These are phyloP conservation scores for Sebastes trivittatus DNA, from an alignment of 2,797 vertebrate genomes.

Conservation along the genomic window DNA sequence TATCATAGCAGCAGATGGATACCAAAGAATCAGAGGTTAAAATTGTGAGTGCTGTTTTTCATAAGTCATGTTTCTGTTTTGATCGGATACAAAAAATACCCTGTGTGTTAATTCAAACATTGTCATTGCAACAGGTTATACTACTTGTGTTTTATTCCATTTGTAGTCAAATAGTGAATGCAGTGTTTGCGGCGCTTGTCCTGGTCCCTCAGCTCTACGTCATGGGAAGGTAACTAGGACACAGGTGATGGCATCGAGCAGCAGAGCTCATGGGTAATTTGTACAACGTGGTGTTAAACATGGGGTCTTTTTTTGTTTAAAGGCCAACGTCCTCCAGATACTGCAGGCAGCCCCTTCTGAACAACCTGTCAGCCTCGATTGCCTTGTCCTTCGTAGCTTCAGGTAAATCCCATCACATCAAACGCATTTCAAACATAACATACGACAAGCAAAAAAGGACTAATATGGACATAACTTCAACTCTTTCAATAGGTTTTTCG, in stretches of 20 bases:
- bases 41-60: conserved; percentile 75
- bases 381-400: conserved; percentile 83
- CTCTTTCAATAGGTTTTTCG: conserved; percentile 76
- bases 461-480: background rate
- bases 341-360: conserved; percentile 86
- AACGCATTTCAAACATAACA: background rate
- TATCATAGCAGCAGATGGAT: conserved; percentile 82
- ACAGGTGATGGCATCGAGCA: background rate
- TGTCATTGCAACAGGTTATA: background rate
- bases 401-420: conserved; percentile 68
- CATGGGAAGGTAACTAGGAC: conserved; percentile 73
- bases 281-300: background rate
- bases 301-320: background rate
- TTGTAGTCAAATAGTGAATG: conserved; percentile 81
- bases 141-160: background rate
- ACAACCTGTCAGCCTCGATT: conserved; percentile 82
- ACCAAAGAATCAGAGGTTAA: conserved; percentile 72
- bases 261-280: conserved; percentile 5
- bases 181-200: conserved; percentile 69
- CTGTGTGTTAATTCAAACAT: background rate
- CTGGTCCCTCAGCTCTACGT: conserved; percentile 81
- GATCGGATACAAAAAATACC: background rate
- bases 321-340: conserved; percentile 86
- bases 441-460: background rate
- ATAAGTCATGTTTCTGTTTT: background rate